These are phyloP conservation scores for Bufo bufo DNA, from an alignment of 2,113 vertebrate species.

Conservation along the genomic window DNA sequence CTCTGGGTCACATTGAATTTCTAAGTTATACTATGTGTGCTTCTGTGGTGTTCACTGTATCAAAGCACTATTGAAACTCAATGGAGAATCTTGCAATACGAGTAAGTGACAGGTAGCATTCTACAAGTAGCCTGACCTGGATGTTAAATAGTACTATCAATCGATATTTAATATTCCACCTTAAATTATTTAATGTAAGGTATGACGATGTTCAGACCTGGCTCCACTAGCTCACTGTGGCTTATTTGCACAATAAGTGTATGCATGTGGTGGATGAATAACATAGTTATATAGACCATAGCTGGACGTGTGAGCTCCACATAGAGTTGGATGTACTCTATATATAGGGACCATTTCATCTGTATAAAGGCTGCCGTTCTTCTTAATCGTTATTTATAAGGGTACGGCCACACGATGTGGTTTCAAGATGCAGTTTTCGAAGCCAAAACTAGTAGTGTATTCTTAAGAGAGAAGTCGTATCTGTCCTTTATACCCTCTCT, in stretches of 20 bases:
- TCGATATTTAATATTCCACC: background rate
- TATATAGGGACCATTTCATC: background rate
- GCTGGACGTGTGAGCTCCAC: background rate
- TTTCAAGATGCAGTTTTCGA: too few relatives aligned
- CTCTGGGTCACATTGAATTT: constrained; percentile 31
- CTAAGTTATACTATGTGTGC: constrained; percentile 31
- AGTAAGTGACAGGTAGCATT: background rate
- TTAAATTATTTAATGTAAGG: background rate
- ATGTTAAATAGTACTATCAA: background rate
- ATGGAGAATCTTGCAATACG: constrained; percentile 13
- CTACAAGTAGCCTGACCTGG: background rate
- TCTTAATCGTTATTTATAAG: background rate
- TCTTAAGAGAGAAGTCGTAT: too few relatives aligned
- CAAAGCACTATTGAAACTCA: constrained; percentile 39
- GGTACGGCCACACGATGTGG: too few relatives aligned
- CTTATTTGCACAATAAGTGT: constrained; percentile 5
- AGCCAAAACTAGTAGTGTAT: too few relatives aligned
- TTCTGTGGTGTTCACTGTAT: constrained; percentile 45
- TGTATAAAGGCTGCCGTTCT: background rate
- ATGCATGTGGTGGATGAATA: background rate
- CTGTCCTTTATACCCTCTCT: too few relatives aligned
- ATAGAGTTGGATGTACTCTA: background rate
- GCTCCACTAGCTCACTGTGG: background rate
- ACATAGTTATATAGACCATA: background rate
- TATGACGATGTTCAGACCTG: background rate